These are phyloP conservation scores for Acanthochromis polyacanthus DNA, from an alignment of 2,113 vertebrate genomes.

Conservation along the genomic window DNA sequence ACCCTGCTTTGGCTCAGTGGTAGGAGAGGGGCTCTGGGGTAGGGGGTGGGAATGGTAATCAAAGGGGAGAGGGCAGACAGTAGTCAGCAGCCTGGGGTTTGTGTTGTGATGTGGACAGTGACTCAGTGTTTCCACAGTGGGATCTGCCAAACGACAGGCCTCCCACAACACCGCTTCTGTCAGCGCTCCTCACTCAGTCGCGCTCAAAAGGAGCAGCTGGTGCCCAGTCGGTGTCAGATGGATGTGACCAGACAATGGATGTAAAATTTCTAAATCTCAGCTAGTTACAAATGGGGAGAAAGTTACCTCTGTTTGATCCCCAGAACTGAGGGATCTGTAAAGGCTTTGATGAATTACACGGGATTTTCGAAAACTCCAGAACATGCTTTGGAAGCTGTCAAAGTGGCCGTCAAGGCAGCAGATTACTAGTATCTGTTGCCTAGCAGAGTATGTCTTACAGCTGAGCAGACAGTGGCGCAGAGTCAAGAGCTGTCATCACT, in stretches of 20 bases:
- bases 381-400: not conserved
- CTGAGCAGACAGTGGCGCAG: no score
- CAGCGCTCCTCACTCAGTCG: constrained; percentile 48
- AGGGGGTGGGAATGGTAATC: constrained; percentile 10
- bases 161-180: constrained; percentile 59
- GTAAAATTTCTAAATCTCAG: constrained; percentile 1
- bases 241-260: constrained; percentile 30
- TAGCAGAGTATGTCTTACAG: not conserved
- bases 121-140: constrained; percentile 71
- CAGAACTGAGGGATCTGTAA: constrained; percentile 2
- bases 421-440: not conserved
- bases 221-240: constrained; percentile 35
- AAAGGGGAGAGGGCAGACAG: constrained; percentile 11
- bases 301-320: not conserved
- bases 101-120: constrained; percentile 64
- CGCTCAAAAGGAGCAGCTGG: constrained; percentile 50
- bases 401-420: not conserved
- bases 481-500: no score
- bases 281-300: constrained; percentile 2
- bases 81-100: constrained; percentile 26
- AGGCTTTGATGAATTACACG: not conserved
- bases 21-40: not conserved
- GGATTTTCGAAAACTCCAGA: not conserved
- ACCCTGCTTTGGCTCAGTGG: constrained; percentile 5
- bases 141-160: constrained; percentile 61